Evolutionary conservation across 2,888 invertebrate species (phyloP).

Genomic region (Panopea generosa): DNA sequence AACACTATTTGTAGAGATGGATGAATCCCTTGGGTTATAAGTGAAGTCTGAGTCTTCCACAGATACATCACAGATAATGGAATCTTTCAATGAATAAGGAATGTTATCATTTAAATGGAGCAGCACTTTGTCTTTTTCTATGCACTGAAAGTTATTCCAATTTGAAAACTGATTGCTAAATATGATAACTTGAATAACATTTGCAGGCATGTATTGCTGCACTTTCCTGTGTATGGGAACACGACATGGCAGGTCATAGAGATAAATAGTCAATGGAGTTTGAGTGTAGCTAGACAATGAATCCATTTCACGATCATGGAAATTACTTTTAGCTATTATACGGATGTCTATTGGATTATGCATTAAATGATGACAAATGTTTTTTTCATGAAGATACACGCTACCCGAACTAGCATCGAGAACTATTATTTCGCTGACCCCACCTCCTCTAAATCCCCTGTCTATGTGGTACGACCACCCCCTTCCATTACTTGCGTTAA

Average conservation of each 20-base stretch:
- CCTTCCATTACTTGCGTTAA: constrained; percentile 83
- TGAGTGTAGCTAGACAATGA: constrained; percentile 59
- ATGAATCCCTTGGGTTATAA: constrained; percentile 20
- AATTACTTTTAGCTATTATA: constrained; percentile 63
- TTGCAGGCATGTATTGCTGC: constrained; percentile 9
- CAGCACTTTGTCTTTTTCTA: constrained; percentile 49
- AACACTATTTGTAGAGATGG: constrained; percentile 24
- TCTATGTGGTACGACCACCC: constrained; percentile 85
- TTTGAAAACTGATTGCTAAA: constrained; percentile 37
- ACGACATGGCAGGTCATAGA: constrained; percentile 67
- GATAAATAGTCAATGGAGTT: constrained; percentile 67
- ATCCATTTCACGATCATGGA: constrained; percentile 17
- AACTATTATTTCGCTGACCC: constrained; percentile 52
- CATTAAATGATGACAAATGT: constrained; percentile 55
- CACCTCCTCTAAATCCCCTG: constrained; percentile 30
- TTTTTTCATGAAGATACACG: constrained; percentile 57
- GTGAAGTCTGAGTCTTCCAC: constrained; percentile 24
- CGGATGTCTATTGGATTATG: constrained; percentile 63
- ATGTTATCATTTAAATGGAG: constrained; percentile 51
- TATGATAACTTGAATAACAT: constrained; percentile 41
- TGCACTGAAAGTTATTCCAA: constrained; percentile 49
- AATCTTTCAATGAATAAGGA: constrained; percentile 48
- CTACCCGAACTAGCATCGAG: constrained; percentile 68
- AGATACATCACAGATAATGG: constrained; percentile 41
- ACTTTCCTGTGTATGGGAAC: constrained; percentile 45